Conservation (phyloP, 2,113 vertebrate genomes). For the Chaenogobius annularis region DNA sequence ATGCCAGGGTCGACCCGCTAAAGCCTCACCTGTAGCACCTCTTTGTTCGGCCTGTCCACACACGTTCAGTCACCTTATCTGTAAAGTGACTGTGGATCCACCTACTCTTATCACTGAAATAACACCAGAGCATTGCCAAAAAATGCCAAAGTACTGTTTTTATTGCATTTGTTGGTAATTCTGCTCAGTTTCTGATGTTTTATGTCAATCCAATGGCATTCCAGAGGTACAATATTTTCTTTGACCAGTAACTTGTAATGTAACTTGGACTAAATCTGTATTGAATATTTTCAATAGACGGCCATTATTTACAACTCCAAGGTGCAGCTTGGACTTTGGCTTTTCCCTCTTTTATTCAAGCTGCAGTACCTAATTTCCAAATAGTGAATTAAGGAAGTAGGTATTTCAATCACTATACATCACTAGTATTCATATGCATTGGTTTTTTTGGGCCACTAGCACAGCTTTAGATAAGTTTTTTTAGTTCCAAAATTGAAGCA, state of each 20-base stretch:
- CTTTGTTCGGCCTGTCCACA: neutral
- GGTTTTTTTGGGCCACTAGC: no score
- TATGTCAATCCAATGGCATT: neutral
- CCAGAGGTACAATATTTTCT: neutral
- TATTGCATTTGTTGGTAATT: neutral
- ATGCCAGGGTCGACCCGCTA: constrained; percentile 23
- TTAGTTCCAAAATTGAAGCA: no score
- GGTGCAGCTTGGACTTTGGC: no score
- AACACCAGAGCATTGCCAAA: neutral
- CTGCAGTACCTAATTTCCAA: no score
- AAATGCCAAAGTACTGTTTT: no score
- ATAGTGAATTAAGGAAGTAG: no score
- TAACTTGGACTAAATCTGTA: neutral
- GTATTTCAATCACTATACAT: no score
- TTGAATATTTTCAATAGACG: no score
- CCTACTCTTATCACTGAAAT: neutral
- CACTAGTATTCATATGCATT: no score
- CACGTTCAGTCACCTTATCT: neutral
- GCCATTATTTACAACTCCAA: no score
- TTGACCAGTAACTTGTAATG: neutral
- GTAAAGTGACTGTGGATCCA: neutral
- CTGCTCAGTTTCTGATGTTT: neutral
- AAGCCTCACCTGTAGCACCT: neutral
- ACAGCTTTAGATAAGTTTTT: no score
- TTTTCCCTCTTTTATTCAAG: no score